Percentiles rank a stretch among this genome's conserved stretches.
These are phyloP conservation scores for Drosophila mimetica DNA, from an alignment of 2,888 invertebrate species.

Conservation along the genomic window DNA sequence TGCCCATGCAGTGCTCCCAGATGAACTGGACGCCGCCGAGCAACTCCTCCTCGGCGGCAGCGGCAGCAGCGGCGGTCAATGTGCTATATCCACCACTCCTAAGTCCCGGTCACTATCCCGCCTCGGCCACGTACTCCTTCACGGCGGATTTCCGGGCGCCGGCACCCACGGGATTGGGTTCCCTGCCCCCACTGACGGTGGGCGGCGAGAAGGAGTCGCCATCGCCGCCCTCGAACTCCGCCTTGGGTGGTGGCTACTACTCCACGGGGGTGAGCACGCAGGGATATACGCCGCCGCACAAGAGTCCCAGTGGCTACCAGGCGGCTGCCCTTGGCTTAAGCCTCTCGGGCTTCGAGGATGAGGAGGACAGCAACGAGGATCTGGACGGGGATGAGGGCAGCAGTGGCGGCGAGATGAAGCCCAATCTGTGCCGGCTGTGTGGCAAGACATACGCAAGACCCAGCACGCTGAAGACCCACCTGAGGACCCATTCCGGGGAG, in stretches of 20 bases:
- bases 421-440: constrained; percentile 96
- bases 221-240: constrained; percentile 69
- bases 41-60: constrained; percentile 86
- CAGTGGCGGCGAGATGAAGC: constrained; percentile 87
- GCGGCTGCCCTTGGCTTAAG: constrained; percentile 63
- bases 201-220: constrained; percentile 77
- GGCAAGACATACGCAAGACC: constrained; percentile 98
- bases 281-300: constrained; percentile 81
- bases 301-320: constrained; percentile 81
- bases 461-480: constrained; percentile 98
- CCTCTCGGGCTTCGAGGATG: constrained; percentile 85
- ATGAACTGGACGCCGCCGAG: constrained; percentile 91
- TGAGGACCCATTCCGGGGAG: constrained; percentile 98
- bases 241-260: constrained; percentile 83
- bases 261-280: constrained; percentile 68
- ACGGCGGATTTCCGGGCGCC: constrained; percentile 92
- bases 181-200: constrained; percentile 82
- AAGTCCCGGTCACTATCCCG: constrained; percentile 88
- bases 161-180: constrained; percentile 84
- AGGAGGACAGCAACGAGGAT: constrained; percentile 87
- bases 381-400: constrained; percentile 86
- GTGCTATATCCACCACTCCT: constrained; percentile 88
- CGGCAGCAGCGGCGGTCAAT: constrained; percentile 85
- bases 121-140: constrained; percentile 91
- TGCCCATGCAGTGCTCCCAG: constrained; percentile 87